phyloP scores from a whole-genome alignment of 1,140 invertebrate species.

The Homalodisca vitripennis region DNA sequence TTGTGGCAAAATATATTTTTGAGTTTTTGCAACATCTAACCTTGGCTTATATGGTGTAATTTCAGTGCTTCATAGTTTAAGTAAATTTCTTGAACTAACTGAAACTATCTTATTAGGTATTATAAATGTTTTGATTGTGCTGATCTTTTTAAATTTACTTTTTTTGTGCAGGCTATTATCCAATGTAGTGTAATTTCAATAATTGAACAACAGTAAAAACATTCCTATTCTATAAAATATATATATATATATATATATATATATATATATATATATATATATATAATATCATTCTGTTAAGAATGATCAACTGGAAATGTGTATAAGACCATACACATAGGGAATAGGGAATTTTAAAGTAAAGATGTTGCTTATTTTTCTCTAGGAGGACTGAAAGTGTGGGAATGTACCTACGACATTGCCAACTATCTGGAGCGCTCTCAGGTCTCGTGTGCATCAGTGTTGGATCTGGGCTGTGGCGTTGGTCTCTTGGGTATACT shows the following conservation, averaged over 20 bases:
- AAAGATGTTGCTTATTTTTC: conserved; percentile 37
- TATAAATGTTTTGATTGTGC: too few species aligned
- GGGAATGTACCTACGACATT: conserved; percentile 84
- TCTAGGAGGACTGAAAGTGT: conserved; percentile 82
- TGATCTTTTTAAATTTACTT: too few species aligned
- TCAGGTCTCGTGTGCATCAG: conserved; percentile 55
- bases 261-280: too few species aligned
- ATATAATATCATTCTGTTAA: not conserved
- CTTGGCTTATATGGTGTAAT: too few species aligned
- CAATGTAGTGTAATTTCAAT: too few species aligned
- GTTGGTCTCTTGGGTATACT: conserved; percentile 77
- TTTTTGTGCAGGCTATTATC: too few species aligned
- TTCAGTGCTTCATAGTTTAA: too few species aligned
- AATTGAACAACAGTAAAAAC: not conserved
- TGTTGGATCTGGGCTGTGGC: conserved; percentile 86
- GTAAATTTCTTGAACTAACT: too few species aligned
- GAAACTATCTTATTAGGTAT: too few species aligned
- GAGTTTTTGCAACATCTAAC: too few species aligned
- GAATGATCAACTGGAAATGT: not conserved
- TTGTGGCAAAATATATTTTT: too few species aligned
- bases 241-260: not conserved
- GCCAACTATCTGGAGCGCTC: conserved; percentile 52
- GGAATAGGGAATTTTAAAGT: not conserved
- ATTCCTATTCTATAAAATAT: not conserved
- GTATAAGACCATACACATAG: not conserved